These are phyloP conservation scores for Protomyctophum bolini DNA, from an alignment of 2,113 vertebrate genomes.

Conservation along the genomic window DNA sequence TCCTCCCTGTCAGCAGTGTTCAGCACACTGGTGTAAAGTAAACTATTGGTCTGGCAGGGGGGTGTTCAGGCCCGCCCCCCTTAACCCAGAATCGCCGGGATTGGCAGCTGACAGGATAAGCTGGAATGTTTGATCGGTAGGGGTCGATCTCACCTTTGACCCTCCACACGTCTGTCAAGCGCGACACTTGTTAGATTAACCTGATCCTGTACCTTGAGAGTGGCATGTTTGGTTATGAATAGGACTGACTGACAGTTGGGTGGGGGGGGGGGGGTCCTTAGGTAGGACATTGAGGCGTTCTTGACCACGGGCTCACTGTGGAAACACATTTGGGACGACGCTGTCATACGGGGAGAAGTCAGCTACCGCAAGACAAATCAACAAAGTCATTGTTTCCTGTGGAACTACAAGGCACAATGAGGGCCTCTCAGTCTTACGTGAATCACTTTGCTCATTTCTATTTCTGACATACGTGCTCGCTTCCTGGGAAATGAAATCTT, in stretches of 20 bases:
- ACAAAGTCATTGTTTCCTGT: not conserved
- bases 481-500: slow-evolving; percentile 28
- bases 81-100: not conserved
- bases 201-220: too few relatives aligned
- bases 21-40: not conserved
- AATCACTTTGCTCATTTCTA: not conserved
- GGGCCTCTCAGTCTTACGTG: not conserved
- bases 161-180: not conserved
- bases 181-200: too few relatives aligned
- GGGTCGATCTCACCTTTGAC: not conserved
- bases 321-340: too few relatives aligned
- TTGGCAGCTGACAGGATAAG: not conserved
- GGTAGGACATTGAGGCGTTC: too few relatives aligned
- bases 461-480: slow-evolving; percentile 25
- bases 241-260: too few relatives aligned
- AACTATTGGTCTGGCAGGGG: not conserved
- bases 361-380: not conserved
- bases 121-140: not conserved
- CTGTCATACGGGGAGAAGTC: too few relatives aligned
- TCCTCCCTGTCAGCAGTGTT: not conserved
- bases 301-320: too few relatives aligned
- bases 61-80: not conserved
- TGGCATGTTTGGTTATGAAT: too few relatives aligned
- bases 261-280: too few relatives aligned
- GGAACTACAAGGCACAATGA: not conserved